phyloP scores from a whole-genome alignment of 2,888 invertebrate species.

The Zhuqinia jingwanae region DNA sequence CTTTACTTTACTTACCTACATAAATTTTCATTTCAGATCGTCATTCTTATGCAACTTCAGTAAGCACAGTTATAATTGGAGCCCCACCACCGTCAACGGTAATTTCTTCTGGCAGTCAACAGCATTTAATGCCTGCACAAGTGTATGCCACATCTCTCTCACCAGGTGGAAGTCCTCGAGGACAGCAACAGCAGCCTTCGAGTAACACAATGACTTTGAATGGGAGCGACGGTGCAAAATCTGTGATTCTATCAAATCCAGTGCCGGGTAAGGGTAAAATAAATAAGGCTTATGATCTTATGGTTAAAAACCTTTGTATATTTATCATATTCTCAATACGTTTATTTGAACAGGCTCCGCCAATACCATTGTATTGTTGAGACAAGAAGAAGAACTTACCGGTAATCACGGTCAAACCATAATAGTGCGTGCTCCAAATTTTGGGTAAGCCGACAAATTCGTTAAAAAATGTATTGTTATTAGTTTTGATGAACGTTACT shows the following conservation, averaged over 20 bases:
- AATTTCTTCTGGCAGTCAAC: slow-evolving; percentile 66
- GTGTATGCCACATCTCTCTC: slow-evolving; percentile 59
- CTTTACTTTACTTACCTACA: too few species aligned
- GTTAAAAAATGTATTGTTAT: too few species aligned
- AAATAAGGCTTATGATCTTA: too few species aligned
- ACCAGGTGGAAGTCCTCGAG: slow-evolving; percentile 39
- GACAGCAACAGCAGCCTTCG: slow-evolving; percentile 3
- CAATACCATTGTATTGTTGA: slow-evolving; percentile 74
- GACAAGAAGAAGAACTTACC: slow-evolving; percentile 77
- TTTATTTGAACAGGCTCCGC: slow-evolving; percentile 57
- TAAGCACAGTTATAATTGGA: slow-evolving; percentile 76
- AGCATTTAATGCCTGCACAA: slow-evolving; percentile 70
- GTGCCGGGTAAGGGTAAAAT: slow-evolving; percentile 66
- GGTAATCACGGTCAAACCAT: slow-evolving; percentile 77
- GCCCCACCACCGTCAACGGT: slow-evolving; percentile 67
- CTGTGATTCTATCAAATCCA: slow-evolving; percentile 74
- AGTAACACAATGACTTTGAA: slow-evolving; percentile 68
- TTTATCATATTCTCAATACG: too few species aligned
- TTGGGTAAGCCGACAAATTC: slow-evolving; percentile 66
- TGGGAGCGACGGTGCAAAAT: slow-evolving; percentile 74
- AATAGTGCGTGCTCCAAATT: slow-evolving; percentile 77
- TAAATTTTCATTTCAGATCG: too few species aligned
- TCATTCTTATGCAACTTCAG: too few species aligned
- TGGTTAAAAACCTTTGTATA: too few species aligned
- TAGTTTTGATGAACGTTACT: too few species aligned